Evolutionary conservation across 1,140 invertebrate genomes (phyloP).

Genomic region (Drosophila tristis): DNA sequence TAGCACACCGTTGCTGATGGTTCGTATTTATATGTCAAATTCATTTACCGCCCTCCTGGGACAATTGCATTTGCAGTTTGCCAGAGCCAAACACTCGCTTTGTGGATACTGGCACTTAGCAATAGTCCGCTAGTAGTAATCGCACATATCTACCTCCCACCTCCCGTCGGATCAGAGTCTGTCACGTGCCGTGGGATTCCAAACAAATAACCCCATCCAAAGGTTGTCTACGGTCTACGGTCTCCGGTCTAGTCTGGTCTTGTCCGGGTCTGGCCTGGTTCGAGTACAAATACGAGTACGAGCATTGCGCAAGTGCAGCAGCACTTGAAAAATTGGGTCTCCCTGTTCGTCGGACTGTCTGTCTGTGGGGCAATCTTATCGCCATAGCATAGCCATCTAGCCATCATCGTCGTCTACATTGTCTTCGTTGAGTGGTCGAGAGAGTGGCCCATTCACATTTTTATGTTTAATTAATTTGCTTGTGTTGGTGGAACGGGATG

Average conservation of each 20-base stretch:
- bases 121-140: constrained; percentile 8
- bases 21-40: constrained; percentile 53
- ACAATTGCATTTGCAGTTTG: constrained; percentile 6
- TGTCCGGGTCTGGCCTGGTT: constrained; percentile 13
- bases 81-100: constrained; percentile 15
- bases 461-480: no score
- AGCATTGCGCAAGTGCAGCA: constrained; percentile 4
- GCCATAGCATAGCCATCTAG: background rate
- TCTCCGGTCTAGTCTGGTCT: constrained; percentile 22
- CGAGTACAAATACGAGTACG: no score
- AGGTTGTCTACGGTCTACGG: constrained; percentile 1
- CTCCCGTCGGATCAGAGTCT: background rate
- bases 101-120: constrained; percentile 31
- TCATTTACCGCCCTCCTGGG: constrained; percentile 39
- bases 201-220: background rate
- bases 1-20: constrained; percentile 31
- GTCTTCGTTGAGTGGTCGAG: no score
- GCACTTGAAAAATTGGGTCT: constrained; percentile 35
- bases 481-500: no score
- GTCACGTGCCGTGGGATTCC: constrained; percentile 3
- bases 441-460: no score
- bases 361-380: constrained; percentile 40
- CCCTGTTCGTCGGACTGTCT: constrained; percentile 2
- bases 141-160: constrained; percentile 11
- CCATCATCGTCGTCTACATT: no score